Evolutionary conservation across 2,797 vertebrate species (phyloP).

Genomic region (Thripadectes ignobilis): DNA sequence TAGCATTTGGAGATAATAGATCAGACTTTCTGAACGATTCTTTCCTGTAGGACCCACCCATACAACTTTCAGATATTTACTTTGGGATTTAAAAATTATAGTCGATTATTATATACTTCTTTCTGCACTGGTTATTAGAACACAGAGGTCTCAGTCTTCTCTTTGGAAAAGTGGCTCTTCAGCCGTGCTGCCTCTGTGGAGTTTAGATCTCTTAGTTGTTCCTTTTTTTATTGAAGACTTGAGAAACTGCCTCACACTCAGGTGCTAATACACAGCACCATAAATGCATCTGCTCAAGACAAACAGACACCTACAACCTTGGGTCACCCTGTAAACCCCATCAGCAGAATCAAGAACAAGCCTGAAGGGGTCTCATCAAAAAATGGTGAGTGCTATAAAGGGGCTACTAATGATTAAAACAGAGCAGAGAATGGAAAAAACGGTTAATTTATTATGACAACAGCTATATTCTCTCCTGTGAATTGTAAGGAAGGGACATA

Average conservation of each 20-base stretch:
- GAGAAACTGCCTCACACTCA: background rate
- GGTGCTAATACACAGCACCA: background rate
- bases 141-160: background rate
- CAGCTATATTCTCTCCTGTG: conserved; percentile 6
- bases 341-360: background rate
- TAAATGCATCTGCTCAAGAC: background rate
- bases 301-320: background rate
- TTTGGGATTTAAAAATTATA: background rate
- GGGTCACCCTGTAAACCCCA: background rate
- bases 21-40: background rate
- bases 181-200: background rate
- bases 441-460: background rate
- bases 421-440: background rate
- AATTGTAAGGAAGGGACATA: background rate
- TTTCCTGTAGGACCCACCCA: background rate
- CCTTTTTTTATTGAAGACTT: background rate
- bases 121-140: background rate
- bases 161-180: background rate
- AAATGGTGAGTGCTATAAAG: background rate
- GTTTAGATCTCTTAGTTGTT: background rate
- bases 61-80: background rate
- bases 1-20: background rate
- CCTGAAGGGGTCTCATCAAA: background rate
- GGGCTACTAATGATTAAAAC: background rate
- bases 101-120: no score